Percentiles rank a stretch among this genome's conserved stretches.
These are phyloP conservation scores for Cephus cinctus DNA, from an alignment of 1,140 invertebrate genomes.

Conservation along the genomic window DNA sequence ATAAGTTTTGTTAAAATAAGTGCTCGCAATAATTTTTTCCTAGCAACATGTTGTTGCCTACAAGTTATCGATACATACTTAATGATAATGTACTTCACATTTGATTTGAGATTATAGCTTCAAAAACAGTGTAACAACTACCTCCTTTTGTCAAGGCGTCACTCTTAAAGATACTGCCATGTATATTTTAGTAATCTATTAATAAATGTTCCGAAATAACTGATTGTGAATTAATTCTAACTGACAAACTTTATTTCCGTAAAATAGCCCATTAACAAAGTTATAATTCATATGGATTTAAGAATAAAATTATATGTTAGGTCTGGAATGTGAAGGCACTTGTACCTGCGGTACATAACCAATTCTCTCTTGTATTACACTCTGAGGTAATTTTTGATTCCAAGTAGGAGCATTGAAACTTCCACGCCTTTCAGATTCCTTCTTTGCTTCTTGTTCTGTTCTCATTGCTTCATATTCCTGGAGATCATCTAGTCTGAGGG, in stretches of 20 bases:
- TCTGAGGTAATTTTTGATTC: constrained; percentile 56
- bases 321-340: constrained; percentile 33
- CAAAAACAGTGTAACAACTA: too few species aligned
- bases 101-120: too few species aligned
- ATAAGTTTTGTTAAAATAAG: too few species aligned
- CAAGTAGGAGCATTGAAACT: constrained; percentile 48
- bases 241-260: constrained; percentile 6
- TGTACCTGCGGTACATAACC: constrained; percentile 59
- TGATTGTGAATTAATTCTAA: neutral
- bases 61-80: too few species aligned
- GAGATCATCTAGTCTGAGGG: constrained; percentile 74
- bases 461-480: constrained; percentile 67
- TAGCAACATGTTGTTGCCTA: too few species aligned
- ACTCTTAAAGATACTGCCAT: constrained; percentile 29
- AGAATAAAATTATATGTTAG: constrained; percentile 31
- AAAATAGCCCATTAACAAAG: constrained; percentile 7
- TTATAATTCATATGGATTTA: constrained; percentile 11
- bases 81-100: too few species aligned
- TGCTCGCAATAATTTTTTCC: too few species aligned
- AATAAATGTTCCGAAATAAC: constrained; percentile 26
- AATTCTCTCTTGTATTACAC: constrained; percentile 67
- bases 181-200: constrained; percentile 32
- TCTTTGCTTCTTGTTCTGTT: constrained; percentile 55
- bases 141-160: too few species aligned
- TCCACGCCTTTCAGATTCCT: constrained; percentile 56